A percentile compares a stretch with the other conserved stretches of the same genome.
Conservation (phyloP, 2,113 vertebrate species). For the Ctenodactylus gundi region DNA sequence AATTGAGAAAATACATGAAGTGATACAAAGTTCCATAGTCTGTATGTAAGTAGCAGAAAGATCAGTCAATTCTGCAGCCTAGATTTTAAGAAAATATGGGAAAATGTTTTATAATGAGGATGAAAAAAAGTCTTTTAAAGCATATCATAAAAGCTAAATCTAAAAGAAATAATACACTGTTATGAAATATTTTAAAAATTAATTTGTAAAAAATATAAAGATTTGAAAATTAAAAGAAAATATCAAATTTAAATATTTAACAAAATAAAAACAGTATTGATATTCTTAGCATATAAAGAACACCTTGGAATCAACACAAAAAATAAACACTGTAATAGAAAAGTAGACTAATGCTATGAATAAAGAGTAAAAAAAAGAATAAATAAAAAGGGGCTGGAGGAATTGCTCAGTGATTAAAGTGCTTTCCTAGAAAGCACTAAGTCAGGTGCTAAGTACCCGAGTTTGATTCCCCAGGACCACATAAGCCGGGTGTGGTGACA, state of each 20-base stretch:
- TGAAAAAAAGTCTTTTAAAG: neutral
- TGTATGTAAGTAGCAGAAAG: neutral
- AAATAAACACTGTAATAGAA: neutral
- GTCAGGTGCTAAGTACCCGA: too few relatives aligned
- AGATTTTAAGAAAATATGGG: neutral
- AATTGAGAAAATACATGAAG: neutral
- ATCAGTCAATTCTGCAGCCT: too few relatives aligned
- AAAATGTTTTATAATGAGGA: neutral
- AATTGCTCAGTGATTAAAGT: too few relatives aligned
- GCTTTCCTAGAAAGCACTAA: too few relatives aligned
- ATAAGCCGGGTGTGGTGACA: too few relatives aligned
- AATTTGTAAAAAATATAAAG: neutral
- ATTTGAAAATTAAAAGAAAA: neutral
- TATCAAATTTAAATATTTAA: neutral
- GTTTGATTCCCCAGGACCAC: too few relatives aligned
- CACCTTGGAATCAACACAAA: neutral
- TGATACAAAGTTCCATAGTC: neutral
- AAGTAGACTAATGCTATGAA: neutral
- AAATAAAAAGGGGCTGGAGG: too few relatives aligned
- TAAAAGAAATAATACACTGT: neutral
- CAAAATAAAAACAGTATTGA: neutral
- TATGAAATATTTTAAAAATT: neutral
- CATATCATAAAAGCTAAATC: neutral
- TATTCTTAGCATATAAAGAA: neutral
- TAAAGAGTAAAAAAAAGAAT: neutral